Percentiles rank a stretch among this genome's conserved stretches.
These are phyloP conservation scores for Drosophila miranda DNA, from an alignment of 1,140 invertebrate species.

Conservation along the genomic window DNA sequence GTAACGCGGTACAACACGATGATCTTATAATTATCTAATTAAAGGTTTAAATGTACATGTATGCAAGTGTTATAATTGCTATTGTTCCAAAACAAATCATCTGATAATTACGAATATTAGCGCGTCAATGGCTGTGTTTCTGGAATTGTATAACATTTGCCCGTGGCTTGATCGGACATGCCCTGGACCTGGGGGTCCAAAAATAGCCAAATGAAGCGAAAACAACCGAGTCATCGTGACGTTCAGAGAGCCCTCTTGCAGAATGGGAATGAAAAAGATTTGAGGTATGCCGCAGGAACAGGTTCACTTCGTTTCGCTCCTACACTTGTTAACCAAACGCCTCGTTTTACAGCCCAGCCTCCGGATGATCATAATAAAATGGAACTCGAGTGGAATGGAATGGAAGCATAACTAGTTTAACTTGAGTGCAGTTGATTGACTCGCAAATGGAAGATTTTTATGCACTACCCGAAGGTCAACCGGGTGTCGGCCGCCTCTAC, in stretches of 20 bases:
- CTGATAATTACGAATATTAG: no score
- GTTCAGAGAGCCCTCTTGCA: not conserved
- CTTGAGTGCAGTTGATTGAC: constrained; percentile 56
- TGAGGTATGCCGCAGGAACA: constrained; percentile 10
- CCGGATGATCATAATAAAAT: not conserved
- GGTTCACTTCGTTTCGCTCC: constrained; percentile 9
- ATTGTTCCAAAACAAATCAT: no score
- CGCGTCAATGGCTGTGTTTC: no score
- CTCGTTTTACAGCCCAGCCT: constrained; percentile 24
- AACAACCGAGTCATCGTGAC: constrained; percentile 25
- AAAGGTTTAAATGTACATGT: no score
- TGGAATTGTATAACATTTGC: no score
- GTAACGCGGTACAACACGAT: no score
- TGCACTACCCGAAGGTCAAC: constrained; percentile 61
- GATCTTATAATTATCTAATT: no score
- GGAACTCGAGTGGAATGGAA: constrained; percentile 3
- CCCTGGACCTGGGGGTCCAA: no score
- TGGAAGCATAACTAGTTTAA: constrained; percentile 33
- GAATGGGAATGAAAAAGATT: not conserved
- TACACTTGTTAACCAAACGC: constrained; percentile 12
- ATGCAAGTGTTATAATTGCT: no score
- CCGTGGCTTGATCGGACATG: no score
- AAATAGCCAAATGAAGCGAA: not conserved
- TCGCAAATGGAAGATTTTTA: constrained; percentile 66
- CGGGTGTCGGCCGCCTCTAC: constrained; percentile 18